A percentile compares a stretch with the other conserved stretches of the same genome.
These are phyloP conservation scores for Chymomyza costata DNA, from an alignment of 1,140 invertebrate genomes.

Conservation along the genomic window DNA sequence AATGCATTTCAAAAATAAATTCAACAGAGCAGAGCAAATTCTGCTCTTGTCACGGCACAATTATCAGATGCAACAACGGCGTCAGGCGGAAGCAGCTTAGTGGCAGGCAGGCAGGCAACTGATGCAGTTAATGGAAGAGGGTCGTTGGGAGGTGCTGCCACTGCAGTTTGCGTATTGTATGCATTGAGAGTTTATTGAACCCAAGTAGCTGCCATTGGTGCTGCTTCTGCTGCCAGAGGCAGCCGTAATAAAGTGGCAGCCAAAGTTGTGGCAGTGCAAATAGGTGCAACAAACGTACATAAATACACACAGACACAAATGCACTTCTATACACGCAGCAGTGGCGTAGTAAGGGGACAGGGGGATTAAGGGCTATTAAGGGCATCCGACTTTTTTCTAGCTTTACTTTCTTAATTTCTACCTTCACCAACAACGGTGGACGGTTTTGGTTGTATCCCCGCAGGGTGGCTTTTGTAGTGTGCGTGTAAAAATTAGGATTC, in stretches of 20 bases:
- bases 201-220: slow-evolving; percentile 1
- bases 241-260: slow-evolving; percentile 37
- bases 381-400: too few relatives aligned
- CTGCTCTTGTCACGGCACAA: slow-evolving; percentile 44
- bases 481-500: too few relatives aligned
- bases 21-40: slow-evolving; percentile 17
- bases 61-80: slow-evolving; percentile 51
- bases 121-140: not conserved
- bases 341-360: slow-evolving; percentile 30
- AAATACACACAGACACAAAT: slow-evolving; percentile 7
- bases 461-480: too few relatives aligned
- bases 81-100: slow-evolving; percentile 35
- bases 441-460: too few relatives aligned
- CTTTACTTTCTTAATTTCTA: too few relatives aligned
- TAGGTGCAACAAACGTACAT: slow-evolving; percentile 3
- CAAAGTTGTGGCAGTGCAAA: slow-evolving; percentile 15
- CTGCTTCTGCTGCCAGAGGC: not conserved
- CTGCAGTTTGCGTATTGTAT: slow-evolving; percentile 6
- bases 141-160: not conserved
- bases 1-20: slow-evolving; percentile 49
- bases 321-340: slow-evolving; percentile 19
- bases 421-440: too few relatives aligned
- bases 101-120: slow-evolving; percentile 5
- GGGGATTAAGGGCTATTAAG: too few relatives aligned
- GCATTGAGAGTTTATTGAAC: slow-evolving; percentile 55